phyloP scores from a whole-genome alignment of 2,888 invertebrate genomes.

The Phoenoteleia sp. region DNA sequence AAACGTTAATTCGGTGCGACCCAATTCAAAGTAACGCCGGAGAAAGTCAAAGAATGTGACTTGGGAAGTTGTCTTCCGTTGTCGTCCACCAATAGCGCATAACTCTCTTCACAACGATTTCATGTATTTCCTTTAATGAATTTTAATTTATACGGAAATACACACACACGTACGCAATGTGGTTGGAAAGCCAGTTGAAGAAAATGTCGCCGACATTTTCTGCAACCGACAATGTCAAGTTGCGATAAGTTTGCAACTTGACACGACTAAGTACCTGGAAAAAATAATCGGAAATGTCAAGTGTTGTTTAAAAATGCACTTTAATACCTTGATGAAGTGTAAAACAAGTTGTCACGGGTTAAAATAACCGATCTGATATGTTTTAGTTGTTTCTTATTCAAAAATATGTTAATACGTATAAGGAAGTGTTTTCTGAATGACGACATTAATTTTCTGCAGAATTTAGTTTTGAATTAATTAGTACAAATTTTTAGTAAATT shows the following conservation, averaged over 20 bases:
- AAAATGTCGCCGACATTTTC: slow-evolving; percentile 9
- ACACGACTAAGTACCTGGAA: not conserved
- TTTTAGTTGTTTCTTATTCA: too few relatives aligned
- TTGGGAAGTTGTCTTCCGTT: slow-evolving; percentile 62
- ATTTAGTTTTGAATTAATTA: too few relatives aligned
- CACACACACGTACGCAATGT: not conserved
- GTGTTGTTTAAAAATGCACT: too few relatives aligned
- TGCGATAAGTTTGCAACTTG: not conserved
- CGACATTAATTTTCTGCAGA: too few relatives aligned
- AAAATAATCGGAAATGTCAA: too few relatives aligned
- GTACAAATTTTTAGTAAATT: too few relatives aligned
- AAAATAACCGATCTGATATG: too few relatives aligned
- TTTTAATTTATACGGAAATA: slow-evolving; percentile 63
- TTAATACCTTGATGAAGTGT: too few relatives aligned
- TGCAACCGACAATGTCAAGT: too few relatives aligned
- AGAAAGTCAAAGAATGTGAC: slow-evolving; percentile 63
- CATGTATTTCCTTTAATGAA: slow-evolving; percentile 58
- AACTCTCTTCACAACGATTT: slow-evolving; percentile 56
- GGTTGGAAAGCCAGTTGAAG: slow-evolving; percentile 10
- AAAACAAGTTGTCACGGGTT: too few relatives aligned
- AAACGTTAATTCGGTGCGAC: slow-evolving; percentile 46
- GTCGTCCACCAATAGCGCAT: slow-evolving; percentile 48
- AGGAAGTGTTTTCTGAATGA: too few relatives aligned
- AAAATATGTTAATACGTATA: too few relatives aligned
- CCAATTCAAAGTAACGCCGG: slow-evolving; percentile 48